A percentile compares a stretch with the other conserved stretches of the same genome.
These are phyloP conservation scores for Spinus pinus DNA, from an alignment of 2,797 vertebrate genomes.

Conservation along the genomic window DNA sequence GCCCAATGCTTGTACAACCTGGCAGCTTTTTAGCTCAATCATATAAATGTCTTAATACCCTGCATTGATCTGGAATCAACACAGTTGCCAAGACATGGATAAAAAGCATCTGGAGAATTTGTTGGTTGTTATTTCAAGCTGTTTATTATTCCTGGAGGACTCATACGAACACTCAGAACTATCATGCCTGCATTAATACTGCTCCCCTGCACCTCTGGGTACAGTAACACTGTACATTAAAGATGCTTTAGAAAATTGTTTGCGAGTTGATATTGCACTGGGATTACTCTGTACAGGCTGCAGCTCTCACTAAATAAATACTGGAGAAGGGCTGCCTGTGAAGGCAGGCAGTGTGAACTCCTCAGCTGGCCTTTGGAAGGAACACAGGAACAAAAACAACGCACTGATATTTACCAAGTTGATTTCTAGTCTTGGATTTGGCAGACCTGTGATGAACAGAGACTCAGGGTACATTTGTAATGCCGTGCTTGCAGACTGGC, in stretches of 20 bases:
- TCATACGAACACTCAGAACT: neutral
- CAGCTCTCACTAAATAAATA: constrained; percentile 25
- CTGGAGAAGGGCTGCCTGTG: neutral
- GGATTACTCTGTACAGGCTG: neutral
- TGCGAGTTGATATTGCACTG: constrained; percentile 15
- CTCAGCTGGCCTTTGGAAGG: neutral
- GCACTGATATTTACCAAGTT: neutral
- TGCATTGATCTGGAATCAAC: constrained; percentile 52
- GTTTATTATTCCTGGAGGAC: constrained; percentile 60
- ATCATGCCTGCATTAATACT: neutral
- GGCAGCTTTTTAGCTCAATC: constrained; percentile 31
- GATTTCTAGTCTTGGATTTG: neutral
- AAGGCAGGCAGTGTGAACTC: neutral
- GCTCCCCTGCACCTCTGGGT: constrained; percentile 44
- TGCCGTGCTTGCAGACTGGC: neutral
- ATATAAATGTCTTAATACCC: constrained; percentile 52
- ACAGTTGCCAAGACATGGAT: neutral
- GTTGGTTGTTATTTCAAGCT: constrained; percentile 53
- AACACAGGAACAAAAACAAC: neutral
- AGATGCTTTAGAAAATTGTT: constrained; percentile 51
- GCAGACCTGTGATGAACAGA: neutral
- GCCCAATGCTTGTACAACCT: neutral
- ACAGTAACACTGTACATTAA: constrained; percentile 18
- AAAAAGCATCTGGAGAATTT: constrained; percentile 49
- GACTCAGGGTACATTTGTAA: neutral